Percentiles rank a stretch among this genome's conserved stretches.
Evolutionary conservation across 1,140 invertebrate genomes (phyloP).

Genomic region (Argopecten irradians): DNA sequence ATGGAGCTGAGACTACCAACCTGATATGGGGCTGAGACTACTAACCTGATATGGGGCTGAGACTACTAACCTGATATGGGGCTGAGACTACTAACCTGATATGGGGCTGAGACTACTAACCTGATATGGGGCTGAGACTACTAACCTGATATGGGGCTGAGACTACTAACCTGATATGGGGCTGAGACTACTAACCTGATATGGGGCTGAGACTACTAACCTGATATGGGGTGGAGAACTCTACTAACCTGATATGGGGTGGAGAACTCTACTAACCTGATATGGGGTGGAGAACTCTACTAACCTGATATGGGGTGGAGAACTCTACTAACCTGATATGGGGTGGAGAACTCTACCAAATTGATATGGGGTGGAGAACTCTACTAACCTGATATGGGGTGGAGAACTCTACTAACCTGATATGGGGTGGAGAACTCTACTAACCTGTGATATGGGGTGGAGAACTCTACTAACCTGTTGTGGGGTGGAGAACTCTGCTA

Average conservation of each 20-base stretch:
- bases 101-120: no score
- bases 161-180: no score
- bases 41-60: no score
- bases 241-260: background rate
- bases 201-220: no score
- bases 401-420: background rate
- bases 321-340: background rate
- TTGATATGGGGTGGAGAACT: background rate
- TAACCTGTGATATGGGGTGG: background rate
- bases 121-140: no score
- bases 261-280: background rate
- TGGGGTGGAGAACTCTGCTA: background rate
- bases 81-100: no score
- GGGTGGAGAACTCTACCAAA: background rate
- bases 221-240: background rate
- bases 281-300: background rate
- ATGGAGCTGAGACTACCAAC: no score
- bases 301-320: background rate
- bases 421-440: background rate
- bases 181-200: no score
- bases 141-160: no score
- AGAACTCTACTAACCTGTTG: background rate
- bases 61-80: no score
- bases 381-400: background rate
- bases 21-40: no score